Evolutionary conservation across 1,140 invertebrate species (phyloP), one percentile per base, ranked within the genome.

Genomic region (Drosophila jambulina): DNA sequence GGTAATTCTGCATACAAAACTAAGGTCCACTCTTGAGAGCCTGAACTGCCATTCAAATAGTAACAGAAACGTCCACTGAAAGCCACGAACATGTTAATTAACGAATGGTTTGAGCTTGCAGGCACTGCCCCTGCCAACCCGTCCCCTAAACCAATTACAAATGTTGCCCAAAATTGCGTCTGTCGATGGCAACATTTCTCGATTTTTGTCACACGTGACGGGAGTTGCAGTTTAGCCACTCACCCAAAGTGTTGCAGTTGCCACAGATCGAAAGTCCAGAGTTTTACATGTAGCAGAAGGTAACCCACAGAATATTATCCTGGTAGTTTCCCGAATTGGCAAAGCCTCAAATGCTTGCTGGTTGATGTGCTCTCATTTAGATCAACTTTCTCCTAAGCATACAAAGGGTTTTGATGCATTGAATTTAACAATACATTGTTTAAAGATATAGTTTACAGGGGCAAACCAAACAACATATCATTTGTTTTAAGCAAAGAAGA

Each of bases 31-130:
- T 49, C 62, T 49, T 49, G 49, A 49, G 38, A 53, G 38, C 71
- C 61, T 57, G 60, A 21, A 21, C 17, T 46, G 36, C 5, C 51
- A 17, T 45, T 19, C 51, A 59, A 48, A 49, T 32, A 56, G 21
- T 19, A 43, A 13, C 15, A 1, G 21, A 8, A 21, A 8, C 19
- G 65, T 56, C 25, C 53, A 53, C 36, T 38, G 17, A 57, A 60
- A 57, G 64, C 80, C 63, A 45, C 61, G 71, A 78, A 80, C 72
- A 78, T 78, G 81, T 70, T 78, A 87, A 87, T 87, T 87, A 87
- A 78, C 61, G 67, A 64, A 68, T 54, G 76, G 13, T 40, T 42
- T 54, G 21, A 25, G 45, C 59, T 46, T 23, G 25, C 42, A 27
- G 61, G 57, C 42, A 58, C 23, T 53, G 25, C 34, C 9, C 32